Conservation (phyloP, 1,140 invertebrate genomes). For the Drosophila parvula region DNA sequence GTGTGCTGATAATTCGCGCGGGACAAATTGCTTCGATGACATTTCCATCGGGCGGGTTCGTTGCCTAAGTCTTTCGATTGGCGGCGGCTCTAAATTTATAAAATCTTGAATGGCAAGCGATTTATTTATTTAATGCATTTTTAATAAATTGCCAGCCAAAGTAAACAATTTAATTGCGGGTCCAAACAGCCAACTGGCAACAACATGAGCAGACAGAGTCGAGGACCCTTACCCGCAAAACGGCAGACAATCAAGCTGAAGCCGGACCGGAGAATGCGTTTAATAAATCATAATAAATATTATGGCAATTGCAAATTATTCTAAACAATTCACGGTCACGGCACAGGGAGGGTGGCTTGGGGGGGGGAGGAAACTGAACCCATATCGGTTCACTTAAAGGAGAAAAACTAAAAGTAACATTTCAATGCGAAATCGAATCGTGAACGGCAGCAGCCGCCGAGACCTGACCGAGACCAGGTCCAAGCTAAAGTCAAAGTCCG, state of each 20-base stretch:
- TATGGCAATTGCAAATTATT: constrained; percentile 82
- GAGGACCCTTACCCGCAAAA: constrained; percentile 58
- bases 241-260: constrained; percentile 11
- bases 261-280: constrained; percentile 51
- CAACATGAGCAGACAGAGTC: constrained; percentile 38
- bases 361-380: neutral
- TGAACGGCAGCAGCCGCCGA: constrained; percentile 30
- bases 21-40: constrained; percentile 55
- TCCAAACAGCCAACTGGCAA: constrained; percentile 9
- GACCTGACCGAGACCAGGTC: constrained; percentile 8
- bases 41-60: constrained; percentile 58
- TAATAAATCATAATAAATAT: constrained; percentile 78
- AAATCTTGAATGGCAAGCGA: constrained; percentile 65
- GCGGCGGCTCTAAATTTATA: constrained; percentile 54
- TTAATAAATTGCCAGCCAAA: constrained; percentile 74
- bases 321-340: constrained; percentile 76
- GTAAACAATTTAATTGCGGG: constrained; percentile 76
- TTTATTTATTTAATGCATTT: constrained; percentile 78
- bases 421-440: constrained; percentile 58
- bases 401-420: constrained; percentile 49
- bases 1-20: neutral
- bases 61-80: constrained; percentile 66
- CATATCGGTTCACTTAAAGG: constrained; percentile 25
- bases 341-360: constrained; percentile 23
- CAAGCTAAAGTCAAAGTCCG: constrained; percentile 6